Evolutionary conservation across 2,113 vertebrate species (phyloP).

Genomic region (Brachyhypopomus occidentalis): DNA sequence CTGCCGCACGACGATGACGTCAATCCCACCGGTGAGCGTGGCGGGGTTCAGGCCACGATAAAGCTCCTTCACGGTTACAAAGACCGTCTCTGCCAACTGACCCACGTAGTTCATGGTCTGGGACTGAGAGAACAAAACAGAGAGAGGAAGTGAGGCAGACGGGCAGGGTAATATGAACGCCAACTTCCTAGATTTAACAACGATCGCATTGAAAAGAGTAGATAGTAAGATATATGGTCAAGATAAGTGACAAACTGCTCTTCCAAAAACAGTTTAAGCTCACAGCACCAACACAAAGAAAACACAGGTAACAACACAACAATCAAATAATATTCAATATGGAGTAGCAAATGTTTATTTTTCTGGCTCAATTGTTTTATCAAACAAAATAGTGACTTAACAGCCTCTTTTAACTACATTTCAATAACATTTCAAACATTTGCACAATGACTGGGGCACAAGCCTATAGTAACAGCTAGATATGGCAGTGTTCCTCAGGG

Average conservation of each 20-base stretch:
- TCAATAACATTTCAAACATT: neutral
- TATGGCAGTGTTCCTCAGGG: neutral
- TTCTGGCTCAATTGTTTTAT: neutral
- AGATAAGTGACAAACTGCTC: too few relatives aligned
- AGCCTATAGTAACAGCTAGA: neutral
- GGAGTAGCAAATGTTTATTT: neutral
- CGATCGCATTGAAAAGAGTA: too few relatives aligned
- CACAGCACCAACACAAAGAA: neutral
- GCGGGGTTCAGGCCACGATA: slow-evolving; percentile 90
- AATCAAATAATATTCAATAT: neutral
- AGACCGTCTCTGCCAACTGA: slow-evolving; percentile 87
- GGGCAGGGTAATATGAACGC: too few relatives aligned
- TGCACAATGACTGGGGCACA: neutral
- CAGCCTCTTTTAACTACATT: neutral
- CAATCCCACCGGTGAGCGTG: slow-evolving; percentile 88
- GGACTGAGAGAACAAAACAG: slow-evolving; percentile 58
- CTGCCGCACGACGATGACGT: slow-evolving; percentile 92
- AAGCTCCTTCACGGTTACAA: slow-evolving; percentile 87
- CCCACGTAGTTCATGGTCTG: slow-evolving; percentile 94
- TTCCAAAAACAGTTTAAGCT: too few relatives aligned
- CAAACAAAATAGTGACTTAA: neutral
- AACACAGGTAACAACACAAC: neutral
- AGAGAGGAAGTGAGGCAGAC: neutral
- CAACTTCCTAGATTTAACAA: too few relatives aligned
- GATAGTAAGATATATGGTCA: too few relatives aligned